Base-by-base conservation (phyloP, 53 echinoderm and acorn worm species). In the Echinometra lucunter region DNA sequence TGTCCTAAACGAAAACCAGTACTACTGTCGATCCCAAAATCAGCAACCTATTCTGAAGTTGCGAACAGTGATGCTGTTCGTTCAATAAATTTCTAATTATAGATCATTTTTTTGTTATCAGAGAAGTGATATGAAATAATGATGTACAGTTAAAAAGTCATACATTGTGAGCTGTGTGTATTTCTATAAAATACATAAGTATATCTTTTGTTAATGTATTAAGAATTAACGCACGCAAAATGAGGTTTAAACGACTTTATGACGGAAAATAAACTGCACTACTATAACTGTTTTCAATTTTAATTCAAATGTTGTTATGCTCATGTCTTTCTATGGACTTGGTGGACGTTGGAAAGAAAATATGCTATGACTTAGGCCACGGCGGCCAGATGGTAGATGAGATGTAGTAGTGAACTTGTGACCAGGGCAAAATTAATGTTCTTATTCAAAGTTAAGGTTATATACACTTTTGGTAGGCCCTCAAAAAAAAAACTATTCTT, bases 1-100 rank as follows among this genome's bases (percentile, higher is more conserved):
- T 88, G 88, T 88, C 88, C 88, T 88, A 88, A 27, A 32, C 55
- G 44, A 57, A 57, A 88, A 88, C 37, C 88, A 88, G 88, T 88
- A 88, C 88, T 88, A 88, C 53, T 56, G 88, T 42, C 88, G n/a
- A 42, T 35, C 72, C 72, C 35, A 16, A 72, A 35, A 72, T 9
- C 32, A 88, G 13, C 18, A 88, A 25, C 55, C 88, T 17, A 81
- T 44, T 8, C 40, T 40, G 8, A 30, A 23, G 44, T 42, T 81
- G 3, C 16, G 81, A 25, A 81, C 44, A 42, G 16, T 81, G 6
- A 44, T 80, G 44, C 44, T 44, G 44, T 81, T 81, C 30, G 44
- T 44, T 17, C 42, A 44, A 8, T 34, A 34, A 30, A 70, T 70
- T 70, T 12, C 34, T 32, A 70, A 72, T 13, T 30, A 8, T 72